Conservation (phyloP, 1,140 invertebrate species). For the Teleogryllus occipitalis region DNA sequence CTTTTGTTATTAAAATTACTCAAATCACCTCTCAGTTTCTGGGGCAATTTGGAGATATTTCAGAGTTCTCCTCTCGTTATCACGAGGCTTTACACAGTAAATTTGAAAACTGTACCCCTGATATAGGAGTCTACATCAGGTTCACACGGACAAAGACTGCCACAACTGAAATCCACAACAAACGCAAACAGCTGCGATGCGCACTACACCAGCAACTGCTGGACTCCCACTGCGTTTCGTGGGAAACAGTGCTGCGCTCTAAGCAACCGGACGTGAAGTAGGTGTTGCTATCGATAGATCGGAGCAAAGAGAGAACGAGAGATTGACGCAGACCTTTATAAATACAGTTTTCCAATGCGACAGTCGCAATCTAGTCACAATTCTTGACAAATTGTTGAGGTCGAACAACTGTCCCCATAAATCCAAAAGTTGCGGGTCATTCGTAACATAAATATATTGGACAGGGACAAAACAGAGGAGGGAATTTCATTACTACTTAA, state of each 20-base stretch:
- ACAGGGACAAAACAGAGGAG: no score
- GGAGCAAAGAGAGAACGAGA: not conserved
- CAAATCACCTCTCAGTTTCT: not conserved
- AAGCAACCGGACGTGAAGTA: not conserved
- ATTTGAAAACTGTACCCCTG: not conserved
- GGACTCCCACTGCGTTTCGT: not conserved
- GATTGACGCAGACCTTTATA: not conserved
- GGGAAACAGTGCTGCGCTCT: not conserved
- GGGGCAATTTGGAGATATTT: not conserved
- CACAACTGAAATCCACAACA: not conserved
- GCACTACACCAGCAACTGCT: not conserved
- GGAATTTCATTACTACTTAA: no score
- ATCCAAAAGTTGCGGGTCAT: no score
- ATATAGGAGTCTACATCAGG: not conserved
- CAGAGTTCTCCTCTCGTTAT: not conserved
- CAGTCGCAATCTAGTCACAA: no score
- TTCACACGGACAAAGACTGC: not conserved
- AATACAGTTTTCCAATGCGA: not conserved
- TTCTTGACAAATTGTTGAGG: no score
- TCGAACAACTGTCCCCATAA: no score
- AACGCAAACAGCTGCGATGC: constrained; percentile 1
- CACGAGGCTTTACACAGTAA: not conserved
- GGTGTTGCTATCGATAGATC: not conserved
- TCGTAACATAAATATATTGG: no score
- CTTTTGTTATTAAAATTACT: not conserved